Evolutionary conservation across 2,888 invertebrate species (phyloP).

Genomic region (Keiferia lycopersicella): DNA sequence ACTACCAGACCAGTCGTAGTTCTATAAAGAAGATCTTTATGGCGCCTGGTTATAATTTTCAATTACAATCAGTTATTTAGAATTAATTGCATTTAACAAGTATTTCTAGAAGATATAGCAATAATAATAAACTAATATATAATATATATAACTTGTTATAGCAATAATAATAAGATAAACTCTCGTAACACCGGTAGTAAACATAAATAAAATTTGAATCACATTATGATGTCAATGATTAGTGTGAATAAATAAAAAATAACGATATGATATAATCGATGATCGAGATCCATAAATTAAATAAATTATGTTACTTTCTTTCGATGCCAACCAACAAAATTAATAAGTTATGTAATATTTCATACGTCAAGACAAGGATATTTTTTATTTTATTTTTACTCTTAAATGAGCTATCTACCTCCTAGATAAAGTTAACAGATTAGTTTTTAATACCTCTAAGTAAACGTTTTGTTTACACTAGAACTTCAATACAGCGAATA

Average conservation of each 20-base stretch:
- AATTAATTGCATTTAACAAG: not conserved
- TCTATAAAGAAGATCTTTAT: not conserved
- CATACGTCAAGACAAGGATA: no score
- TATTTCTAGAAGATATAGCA: constrained; percentile 2
- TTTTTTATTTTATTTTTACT: no score
- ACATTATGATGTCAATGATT: no score
- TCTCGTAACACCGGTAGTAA: not conserved
- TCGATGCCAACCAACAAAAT: not conserved
- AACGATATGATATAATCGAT: constrained; percentile 23
- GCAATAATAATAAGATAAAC: not conserved
- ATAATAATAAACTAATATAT: not conserved
- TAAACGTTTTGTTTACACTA: no score
- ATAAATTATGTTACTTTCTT: not conserved
- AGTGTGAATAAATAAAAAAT: not conserved
- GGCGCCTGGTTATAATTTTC: not conserved
- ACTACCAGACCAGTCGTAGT: not conserved
- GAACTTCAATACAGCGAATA: constrained; percentile 50
- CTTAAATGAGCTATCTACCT: no score
- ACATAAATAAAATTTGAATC: no score
- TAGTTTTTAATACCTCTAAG: no score
- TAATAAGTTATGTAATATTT: not conserved
- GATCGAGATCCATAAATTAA: constrained; percentile 32
- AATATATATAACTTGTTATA: not conserved
- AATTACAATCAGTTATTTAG: not conserved
- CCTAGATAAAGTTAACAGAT: no score